Evolutionary conservation across 2,113 vertebrate genomes (phyloP).

Genomic region (Typhlomys cinereus): DNA sequence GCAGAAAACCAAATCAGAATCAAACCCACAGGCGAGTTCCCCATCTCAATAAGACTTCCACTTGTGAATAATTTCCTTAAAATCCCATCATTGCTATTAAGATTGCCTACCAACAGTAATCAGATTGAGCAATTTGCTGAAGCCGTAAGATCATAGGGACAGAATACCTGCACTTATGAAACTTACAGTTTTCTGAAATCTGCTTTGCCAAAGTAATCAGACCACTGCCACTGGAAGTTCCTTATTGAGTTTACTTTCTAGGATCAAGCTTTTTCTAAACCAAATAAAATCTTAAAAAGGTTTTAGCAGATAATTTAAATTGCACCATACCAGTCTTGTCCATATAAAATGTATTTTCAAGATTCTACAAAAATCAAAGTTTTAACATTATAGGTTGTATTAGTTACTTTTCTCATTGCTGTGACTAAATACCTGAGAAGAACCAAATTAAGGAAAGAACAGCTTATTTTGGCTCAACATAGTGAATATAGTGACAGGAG

Average conservation of each 20-base stretch:
- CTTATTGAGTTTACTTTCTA: neutral
- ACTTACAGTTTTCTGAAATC: slow-evolving; percentile 12
- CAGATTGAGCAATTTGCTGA: neutral
- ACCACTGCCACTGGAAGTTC: neutral
- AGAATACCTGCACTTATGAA: neutral
- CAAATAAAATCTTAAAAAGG: slow-evolving; percentile 26
- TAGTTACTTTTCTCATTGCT: neutral
- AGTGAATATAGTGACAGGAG: neutral
- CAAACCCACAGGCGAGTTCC: neutral
- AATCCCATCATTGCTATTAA: neutral
- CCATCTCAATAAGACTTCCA: neutral
- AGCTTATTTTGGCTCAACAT: neutral
- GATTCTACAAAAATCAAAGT: neutral
- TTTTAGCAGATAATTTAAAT: slow-evolving; percentile 16
- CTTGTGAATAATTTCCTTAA: neutral
- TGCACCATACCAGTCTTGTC: neutral
- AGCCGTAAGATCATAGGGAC: neutral
- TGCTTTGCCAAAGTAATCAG: neutral
- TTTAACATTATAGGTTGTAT: neutral
- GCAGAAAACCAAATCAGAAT: neutral
- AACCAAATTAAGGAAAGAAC: neutral
- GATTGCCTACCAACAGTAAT: neutral
- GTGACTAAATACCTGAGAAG: neutral
- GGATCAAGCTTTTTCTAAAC: neutral
- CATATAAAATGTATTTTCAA: neutral